Evolutionary conservation across 2,113 vertebrate species (phyloP), one percentile per base, ranked within the genome.

Genomic region (Actenoides hombroni): DNA sequence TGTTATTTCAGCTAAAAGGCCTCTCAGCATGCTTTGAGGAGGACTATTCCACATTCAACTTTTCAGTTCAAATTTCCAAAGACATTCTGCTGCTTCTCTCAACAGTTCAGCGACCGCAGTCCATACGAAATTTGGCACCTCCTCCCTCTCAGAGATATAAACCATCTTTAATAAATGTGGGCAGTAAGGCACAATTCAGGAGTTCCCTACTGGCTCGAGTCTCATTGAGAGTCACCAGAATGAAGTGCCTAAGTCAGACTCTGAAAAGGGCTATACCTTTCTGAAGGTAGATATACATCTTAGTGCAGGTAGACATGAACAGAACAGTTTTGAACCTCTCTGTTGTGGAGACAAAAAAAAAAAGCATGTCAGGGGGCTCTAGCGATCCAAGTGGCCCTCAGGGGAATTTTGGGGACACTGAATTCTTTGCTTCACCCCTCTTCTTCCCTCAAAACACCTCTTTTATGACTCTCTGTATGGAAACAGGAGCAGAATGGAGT

Each of bases 301-400:
- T 1, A 53, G 49, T 0, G 5, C 60, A 46, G 0, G 0, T 3
- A 74, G 77, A 33, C 7, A 10, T 2, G 2, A 37, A 25, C 4
- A 2, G 61, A 77, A 56, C 1, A 67, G 31, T 85, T 71, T 54
- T 56, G 61, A 93, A 51, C 16, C 26, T 51, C 56, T 57, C 54
- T 0, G 0, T 25, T n/a, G 59, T 24, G 42, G 54, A 79, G 78
- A 28, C 54, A 60, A 61, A 31, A 31, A 91, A 73, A 37, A 37
- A 37, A 37, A 75, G 40, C 15, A 23, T 1, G 14, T 78, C 74
- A 86, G 56, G 1, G 6, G 37, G 48, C 26, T 86, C 37, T 48
- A 65, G 29, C 48, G n/a, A 69, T 18, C 18, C 68, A 57, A 44
- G 67, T 4, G 7, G 11, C 12, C 28, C 46, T 37, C 14, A 0